Conservation (phyloP, 2,113 vertebrate genomes). For the Bambusicola thoracicus region DNA sequence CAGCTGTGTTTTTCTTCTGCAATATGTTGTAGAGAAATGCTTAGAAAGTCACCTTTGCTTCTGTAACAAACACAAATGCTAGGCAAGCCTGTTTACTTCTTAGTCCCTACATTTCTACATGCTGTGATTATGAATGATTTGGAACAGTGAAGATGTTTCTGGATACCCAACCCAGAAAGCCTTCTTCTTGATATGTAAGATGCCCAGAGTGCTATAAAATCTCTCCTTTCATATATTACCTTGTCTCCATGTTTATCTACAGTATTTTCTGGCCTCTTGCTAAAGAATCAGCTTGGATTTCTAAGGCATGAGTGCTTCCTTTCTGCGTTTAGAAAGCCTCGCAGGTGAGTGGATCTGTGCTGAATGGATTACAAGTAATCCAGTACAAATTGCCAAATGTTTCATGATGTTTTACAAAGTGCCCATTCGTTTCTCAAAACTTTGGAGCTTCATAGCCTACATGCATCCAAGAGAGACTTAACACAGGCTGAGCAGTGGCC, state of each 20-base stretch:
- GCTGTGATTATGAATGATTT: background rate
- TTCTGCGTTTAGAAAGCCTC: background rate
- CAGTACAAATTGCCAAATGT: fast-evolving
- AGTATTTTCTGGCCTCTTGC: background rate
- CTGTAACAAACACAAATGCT: background rate
- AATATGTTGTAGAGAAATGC: background rate
- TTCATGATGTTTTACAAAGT: too few relatives aligned
- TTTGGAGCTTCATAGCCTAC: too few relatives aligned
- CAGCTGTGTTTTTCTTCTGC: background rate
- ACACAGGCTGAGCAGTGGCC: too few relatives aligned
- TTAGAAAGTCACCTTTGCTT: background rate
- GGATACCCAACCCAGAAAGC: background rate
- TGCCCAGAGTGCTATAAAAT: background rate
- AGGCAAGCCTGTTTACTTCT: background rate
- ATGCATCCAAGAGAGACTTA: too few relatives aligned
- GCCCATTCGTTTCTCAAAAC: too few relatives aligned
- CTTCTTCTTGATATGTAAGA: background rate
- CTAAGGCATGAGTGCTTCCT: background rate
- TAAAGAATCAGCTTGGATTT: background rate
- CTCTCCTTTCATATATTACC: background rate
- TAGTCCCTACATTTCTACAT: background rate
- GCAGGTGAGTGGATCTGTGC: background rate
- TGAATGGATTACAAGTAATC: background rate
- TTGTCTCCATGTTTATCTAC: background rate
- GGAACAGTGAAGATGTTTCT: background rate